Conservation (phyloP, 2,888 invertebrate species). For the Spilarctia lutea region DNA sequence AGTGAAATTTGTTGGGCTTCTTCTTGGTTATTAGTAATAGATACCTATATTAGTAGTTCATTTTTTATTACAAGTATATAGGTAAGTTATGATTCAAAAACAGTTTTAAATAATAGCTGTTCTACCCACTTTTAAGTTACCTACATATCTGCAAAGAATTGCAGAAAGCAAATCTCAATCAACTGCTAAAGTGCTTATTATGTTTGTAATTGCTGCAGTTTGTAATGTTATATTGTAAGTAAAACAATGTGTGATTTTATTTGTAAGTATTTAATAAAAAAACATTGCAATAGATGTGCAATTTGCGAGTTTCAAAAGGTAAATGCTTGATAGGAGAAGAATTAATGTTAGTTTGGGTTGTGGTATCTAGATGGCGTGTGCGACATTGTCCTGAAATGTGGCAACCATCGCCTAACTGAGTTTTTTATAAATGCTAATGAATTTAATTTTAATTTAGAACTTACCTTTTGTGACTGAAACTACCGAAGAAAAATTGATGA, state of each 20-base stretch:
- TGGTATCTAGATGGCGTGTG: slow-evolving; percentile 16
- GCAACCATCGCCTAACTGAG: neutral
- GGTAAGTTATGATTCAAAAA: neutral
- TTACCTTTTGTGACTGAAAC: neutral
- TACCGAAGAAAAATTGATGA: neutral
- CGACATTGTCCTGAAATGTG: neutral
- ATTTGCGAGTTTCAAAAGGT: neutral
- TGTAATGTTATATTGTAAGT: neutral
- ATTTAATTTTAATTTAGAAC: neutral
- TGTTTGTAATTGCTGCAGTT: neutral
- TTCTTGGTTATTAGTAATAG: too few species aligned
- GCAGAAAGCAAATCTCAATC: neutral
- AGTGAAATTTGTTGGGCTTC: too few species aligned
- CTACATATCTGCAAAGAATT: neutral
- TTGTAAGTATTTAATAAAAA: neutral
- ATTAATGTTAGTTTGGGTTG: neutral
- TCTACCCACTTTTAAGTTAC: too few species aligned
- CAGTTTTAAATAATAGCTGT: neutral
- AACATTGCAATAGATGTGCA: too few species aligned
- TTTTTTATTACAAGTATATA: neutral
- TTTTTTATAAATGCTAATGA: neutral
- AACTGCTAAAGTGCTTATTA: neutral
- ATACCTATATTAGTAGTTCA: too few species aligned
- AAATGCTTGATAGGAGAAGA: neutral
- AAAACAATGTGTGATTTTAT: neutral